phyloP scores from a whole-genome alignment of 2,113 vertebrate genomes.

The Telmatochromis sp. region DNA sequence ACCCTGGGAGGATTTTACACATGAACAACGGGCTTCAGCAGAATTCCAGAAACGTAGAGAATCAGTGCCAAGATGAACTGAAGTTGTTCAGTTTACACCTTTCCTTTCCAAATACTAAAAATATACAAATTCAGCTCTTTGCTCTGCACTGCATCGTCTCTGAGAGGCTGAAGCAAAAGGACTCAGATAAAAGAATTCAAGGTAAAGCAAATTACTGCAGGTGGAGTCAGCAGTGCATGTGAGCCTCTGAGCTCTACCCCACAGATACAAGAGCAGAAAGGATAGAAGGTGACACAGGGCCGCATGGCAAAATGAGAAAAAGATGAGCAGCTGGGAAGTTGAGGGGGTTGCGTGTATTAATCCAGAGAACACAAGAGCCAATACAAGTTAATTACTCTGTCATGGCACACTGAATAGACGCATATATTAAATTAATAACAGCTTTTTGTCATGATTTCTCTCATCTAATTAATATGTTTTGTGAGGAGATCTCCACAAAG shows the following conservation, averaged over 20 bases:
- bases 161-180: background rate
- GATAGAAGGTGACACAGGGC: background rate
- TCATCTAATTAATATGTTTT: background rate
- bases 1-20: fast-evolving
- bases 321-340: background rate
- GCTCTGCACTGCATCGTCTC: fast-evolving
- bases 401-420: background rate
- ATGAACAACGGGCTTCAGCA: background rate
- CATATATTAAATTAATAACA: background rate
- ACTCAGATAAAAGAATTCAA: background rate
- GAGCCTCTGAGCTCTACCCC: background rate
- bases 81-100: background rate
- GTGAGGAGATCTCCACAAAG: fast-evolving
- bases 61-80: background rate
- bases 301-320: background rate
- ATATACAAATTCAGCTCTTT: background rate
- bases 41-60: background rate
- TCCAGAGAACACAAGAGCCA: background rate
- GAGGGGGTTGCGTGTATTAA: background rate
- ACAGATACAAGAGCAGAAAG: background rate
- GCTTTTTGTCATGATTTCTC: background rate
- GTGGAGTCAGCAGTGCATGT: background rate
- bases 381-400: background rate
- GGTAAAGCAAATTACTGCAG: background rate
- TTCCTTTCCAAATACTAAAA: background rate